Evolutionary conservation across 1,140 invertebrate species (phyloP).

Genomic region (Bacillus rossius): DNA sequence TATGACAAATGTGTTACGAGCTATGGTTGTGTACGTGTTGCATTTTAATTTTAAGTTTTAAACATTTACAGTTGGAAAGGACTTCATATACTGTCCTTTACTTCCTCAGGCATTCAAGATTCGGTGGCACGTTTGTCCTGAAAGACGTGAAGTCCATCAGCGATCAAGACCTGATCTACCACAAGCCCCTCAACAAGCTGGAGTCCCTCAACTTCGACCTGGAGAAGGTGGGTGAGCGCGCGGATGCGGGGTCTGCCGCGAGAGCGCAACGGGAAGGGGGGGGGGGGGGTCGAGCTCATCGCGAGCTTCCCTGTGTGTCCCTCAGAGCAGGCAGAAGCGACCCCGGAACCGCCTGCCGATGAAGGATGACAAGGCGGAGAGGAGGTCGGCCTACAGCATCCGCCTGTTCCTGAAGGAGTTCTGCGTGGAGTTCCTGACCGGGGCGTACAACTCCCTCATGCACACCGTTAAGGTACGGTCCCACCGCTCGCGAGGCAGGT

Average conservation of each 20-base stretch:
- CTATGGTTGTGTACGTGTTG: no score
- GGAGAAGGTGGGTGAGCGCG: constrained; percentile 61
- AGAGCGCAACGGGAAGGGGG: constrained; percentile 24
- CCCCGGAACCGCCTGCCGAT: constrained; percentile 61
- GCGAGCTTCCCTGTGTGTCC: no score
- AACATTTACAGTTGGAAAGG: no score
- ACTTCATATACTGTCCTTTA: no score
- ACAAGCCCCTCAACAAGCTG: constrained; percentile 74
- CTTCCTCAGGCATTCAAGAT: constrained; percentile 77
- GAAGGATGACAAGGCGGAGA: constrained; percentile 47
- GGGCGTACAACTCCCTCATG: constrained; percentile 90
- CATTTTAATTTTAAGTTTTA: no score
- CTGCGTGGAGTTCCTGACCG: constrained; percentile 87
- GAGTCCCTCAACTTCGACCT: constrained; percentile 70
- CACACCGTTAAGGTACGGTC: constrained; percentile 58
- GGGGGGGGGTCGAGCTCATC: constrained; percentile 27
- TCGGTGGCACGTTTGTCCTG: constrained; percentile 88
- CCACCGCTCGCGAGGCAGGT: no score
- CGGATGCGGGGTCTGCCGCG: no score
- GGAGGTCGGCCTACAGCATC: constrained; percentile 73
- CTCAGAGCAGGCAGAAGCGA: constrained; percentile 53
- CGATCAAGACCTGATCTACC: constrained; percentile 82
- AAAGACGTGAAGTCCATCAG: constrained; percentile 92
- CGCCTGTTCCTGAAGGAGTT: constrained; percentile 89
- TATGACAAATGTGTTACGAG: no score